These are phyloP conservation scores for Gymnorhina tibicen DNA, from an alignment of 2,113 vertebrate genomes.

Conservation along the genomic window DNA sequence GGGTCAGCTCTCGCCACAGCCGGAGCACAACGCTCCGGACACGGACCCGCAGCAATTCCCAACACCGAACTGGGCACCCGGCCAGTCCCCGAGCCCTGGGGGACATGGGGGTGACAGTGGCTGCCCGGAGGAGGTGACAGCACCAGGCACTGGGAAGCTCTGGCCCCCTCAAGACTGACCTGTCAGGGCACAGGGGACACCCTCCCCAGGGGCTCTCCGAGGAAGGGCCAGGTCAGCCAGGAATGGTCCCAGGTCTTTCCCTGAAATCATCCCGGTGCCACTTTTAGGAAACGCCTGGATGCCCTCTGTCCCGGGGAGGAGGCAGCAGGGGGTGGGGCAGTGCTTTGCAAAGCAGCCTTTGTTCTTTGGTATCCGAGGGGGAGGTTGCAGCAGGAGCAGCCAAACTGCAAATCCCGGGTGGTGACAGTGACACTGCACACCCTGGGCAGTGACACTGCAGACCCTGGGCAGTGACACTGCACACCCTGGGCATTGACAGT, in stretches of 20 bases:
- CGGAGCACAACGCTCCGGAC: background rate
- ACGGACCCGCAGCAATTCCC: background rate
- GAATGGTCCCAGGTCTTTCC: background rate
- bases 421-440: background rate
- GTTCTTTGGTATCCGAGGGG: conserved; percentile 12
- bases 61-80: rapidly evolving
- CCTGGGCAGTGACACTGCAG: background rate
- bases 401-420: background rate
- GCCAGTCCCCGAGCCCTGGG: background rate
- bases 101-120: rapidly evolving
- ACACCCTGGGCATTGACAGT: background rate
- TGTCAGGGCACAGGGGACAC: background rate
- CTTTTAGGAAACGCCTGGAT: background rate
- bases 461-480: background rate
- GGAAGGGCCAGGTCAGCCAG: background rate
- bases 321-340: background rate
- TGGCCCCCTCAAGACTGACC: background rate
- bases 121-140: background rate
- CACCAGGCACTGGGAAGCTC: background rate
- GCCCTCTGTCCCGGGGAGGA: background rate
- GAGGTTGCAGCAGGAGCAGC: background rate
- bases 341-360: conserved; percentile 12
- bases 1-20: background rate
- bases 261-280: background rate
- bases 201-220: background rate